A percentile compares a stretch with the other conserved stretches of the same genome.
These are phyloP conservation scores for Polyploca ridens DNA, from an alignment of 2,888 invertebrate genomes.

Conservation along the genomic window DNA sequence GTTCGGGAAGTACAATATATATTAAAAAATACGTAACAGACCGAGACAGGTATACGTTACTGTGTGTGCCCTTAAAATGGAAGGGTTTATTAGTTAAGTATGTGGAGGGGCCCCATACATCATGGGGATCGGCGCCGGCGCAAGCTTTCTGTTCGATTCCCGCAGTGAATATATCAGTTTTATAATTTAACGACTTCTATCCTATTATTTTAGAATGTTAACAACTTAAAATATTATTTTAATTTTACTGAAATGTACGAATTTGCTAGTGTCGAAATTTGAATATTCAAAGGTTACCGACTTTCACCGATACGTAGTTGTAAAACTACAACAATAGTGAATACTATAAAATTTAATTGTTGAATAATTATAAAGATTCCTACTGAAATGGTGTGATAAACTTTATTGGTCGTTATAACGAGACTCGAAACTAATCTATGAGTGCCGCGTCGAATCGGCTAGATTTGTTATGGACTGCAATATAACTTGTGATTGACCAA, in stretches of 20 bases:
- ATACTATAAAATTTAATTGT: conserved; percentile 67
- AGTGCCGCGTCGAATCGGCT: conserved; percentile 67
- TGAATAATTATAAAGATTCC: conserved; percentile 72
- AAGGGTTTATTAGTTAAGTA: conserved; percentile 74
- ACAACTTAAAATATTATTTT: conserved; percentile 23
- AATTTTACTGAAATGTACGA: conserved; percentile 2
- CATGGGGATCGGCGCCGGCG: conserved; percentile 74
- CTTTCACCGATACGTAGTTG: conserved; percentile 57
- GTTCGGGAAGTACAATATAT: background rate
- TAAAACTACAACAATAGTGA: conserved; percentile 58
- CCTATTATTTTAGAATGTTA: conserved; percentile 39
- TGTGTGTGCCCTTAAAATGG: conserved; percentile 54
- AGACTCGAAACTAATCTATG: conserved; percentile 67
- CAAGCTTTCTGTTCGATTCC: conserved; percentile 64
- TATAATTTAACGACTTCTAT: conserved; percentile 39
- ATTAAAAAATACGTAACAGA: conserved; percentile 33
- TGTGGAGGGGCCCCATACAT: conserved; percentile 75
- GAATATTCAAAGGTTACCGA: conserved; percentile 45
- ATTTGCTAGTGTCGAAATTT: conserved; percentile 20
- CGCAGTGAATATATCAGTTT: conserved; percentile 61
- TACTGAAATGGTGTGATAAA: conserved; percentile 80
- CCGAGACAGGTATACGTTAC: conserved; percentile 62
- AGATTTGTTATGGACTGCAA: conserved; percentile 64
- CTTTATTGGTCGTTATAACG: conserved; percentile 77
- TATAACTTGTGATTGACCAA: conserved; percentile 68